Conservation (phyloP, 2,113 vertebrate species). For the Aramus guarauna region DNA sequence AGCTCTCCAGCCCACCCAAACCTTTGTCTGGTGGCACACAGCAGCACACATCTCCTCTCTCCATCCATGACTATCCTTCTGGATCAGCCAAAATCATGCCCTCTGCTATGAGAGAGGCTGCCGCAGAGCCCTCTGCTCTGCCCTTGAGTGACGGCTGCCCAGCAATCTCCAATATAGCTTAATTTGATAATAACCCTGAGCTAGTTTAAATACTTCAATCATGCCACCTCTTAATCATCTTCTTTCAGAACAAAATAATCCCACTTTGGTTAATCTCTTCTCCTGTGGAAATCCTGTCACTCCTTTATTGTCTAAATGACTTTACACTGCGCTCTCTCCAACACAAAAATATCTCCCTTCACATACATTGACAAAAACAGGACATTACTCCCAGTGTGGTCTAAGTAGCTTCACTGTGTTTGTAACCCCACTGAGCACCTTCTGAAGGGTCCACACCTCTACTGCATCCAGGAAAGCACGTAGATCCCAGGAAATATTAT, state of each 20-base stretch:
- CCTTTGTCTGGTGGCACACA: background rate
- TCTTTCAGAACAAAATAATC: slow-evolving; percentile 64
- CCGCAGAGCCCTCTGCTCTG: background rate
- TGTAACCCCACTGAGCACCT: background rate
- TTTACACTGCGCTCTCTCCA: background rate
- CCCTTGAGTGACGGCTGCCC: slow-evolving; percentile 20
- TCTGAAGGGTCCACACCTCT: background rate
- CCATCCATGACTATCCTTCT: background rate
- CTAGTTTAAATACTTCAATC: slow-evolving; percentile 65
- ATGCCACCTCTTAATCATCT: slow-evolving; percentile 59
- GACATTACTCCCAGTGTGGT: background rate
- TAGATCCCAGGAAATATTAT: background rate
- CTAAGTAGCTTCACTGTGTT: background rate
- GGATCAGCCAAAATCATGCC: background rate
- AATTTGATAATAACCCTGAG: slow-evolving; percentile 63
- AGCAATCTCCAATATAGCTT: slow-evolving; percentile 34
- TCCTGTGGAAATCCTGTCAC: slow-evolving; percentile 59
- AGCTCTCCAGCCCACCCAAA: background rate
- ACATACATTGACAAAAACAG: background rate
- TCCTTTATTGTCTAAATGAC: slow-evolving; percentile 52
- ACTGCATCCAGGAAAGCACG: rapidly evolving
- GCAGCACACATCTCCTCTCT: background rate
- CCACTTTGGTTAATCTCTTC: slow-evolving; percentile 61
- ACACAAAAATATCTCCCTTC: background rate
- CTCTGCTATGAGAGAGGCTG: background rate